These are phyloP conservation scores for Scartelaos histophorus DNA, from an alignment of 2,113 vertebrate genomes.

Conservation along the genomic window DNA sequence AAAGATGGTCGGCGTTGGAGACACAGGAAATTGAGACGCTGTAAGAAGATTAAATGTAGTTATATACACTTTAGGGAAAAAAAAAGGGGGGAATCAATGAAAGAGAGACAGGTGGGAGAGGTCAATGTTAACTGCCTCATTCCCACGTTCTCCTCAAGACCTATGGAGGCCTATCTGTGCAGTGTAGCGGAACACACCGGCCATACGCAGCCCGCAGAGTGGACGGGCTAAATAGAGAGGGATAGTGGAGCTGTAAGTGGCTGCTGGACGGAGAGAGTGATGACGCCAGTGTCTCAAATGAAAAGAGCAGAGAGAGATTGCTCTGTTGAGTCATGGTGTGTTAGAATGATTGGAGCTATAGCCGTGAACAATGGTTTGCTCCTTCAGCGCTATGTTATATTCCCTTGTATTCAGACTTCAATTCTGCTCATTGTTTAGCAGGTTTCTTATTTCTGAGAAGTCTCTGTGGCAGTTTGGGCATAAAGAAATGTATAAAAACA, in stretches of 20 bases:
- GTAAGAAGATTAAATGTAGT: neutral
- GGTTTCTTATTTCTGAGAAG: neutral
- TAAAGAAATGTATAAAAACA: too few species aligned
- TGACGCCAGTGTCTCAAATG: constrained; percentile 50
- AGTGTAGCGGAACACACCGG: constrained; percentile 36
- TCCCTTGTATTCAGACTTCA: neutral
- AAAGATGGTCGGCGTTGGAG: neutral
- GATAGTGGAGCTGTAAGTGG: constrained; percentile 55
- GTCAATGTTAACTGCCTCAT: constrained; percentile 65
- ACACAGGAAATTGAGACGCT: neutral
- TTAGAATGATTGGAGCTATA: neutral
- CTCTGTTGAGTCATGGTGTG: neutral
- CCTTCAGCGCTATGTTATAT: neutral
- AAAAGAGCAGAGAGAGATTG: constrained; percentile 23
- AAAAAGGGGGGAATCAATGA: constrained; percentile 1
- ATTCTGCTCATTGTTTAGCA: neutral
- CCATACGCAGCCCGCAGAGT: constrained; percentile 16
- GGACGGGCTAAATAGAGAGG: constrained; percentile 55
- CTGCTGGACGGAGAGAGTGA: constrained; percentile 26
- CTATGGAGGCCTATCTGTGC: constrained; percentile 61
- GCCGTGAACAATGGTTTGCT: neutral
- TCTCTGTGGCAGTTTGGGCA: too few species aligned
- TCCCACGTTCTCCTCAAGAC: constrained; percentile 60
- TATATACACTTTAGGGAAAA: constrained; percentile 5
- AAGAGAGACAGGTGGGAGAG: constrained; percentile 39